A percentile compares a stretch with the other conserved stretches of the same genome.
Conservation (phyloP, 2,888 invertebrate species). For the Macrophya annulata region DNA sequence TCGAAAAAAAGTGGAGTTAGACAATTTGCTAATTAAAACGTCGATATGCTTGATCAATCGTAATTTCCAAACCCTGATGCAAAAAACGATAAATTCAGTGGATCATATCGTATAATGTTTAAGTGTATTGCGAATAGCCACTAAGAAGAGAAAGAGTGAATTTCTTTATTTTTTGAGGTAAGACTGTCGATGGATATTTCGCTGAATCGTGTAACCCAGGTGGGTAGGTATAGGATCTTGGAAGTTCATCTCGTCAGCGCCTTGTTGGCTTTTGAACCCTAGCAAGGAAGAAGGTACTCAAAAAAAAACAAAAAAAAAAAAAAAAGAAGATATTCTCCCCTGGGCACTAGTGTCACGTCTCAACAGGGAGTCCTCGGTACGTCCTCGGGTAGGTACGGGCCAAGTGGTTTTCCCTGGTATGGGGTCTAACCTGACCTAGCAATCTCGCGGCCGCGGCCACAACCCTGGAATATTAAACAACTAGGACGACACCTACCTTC, state of each 20-base stretch:
- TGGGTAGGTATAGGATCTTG: constrained; percentile 8
- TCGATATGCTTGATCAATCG: too few relatives aligned
- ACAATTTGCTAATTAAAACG: too few relatives aligned
- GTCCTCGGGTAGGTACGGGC: constrained; percentile 52
- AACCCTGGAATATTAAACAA: constrained; percentile 54
- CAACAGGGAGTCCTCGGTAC: constrained; percentile 53
- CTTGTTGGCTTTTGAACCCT: constrained; percentile 48
- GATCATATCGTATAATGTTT: background rate
- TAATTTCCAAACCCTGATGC: too few relatives aligned
- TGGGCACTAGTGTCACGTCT: constrained; percentile 56
- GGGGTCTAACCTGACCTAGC: constrained; percentile 45
- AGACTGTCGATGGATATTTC: constrained; percentile 26
- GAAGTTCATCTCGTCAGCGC: constrained; percentile 53
- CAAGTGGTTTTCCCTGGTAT: constrained; percentile 48
- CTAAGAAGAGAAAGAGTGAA: background rate
- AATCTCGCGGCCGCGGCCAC: constrained; percentile 29
- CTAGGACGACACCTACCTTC: constrained; percentile 41
- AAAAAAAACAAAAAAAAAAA: too few relatives aligned
- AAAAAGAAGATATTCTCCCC: too few relatives aligned
- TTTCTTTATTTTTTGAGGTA: background rate
- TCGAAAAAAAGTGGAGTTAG: too few relatives aligned
- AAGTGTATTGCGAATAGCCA: background rate
- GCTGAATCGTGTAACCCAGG: constrained; percentile 45
- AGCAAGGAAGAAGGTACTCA: constrained; percentile 53
- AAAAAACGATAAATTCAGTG: too few relatives aligned